Conservation (phyloP, 2,888 invertebrate species). For the Pegoplata infirma region DNA sequence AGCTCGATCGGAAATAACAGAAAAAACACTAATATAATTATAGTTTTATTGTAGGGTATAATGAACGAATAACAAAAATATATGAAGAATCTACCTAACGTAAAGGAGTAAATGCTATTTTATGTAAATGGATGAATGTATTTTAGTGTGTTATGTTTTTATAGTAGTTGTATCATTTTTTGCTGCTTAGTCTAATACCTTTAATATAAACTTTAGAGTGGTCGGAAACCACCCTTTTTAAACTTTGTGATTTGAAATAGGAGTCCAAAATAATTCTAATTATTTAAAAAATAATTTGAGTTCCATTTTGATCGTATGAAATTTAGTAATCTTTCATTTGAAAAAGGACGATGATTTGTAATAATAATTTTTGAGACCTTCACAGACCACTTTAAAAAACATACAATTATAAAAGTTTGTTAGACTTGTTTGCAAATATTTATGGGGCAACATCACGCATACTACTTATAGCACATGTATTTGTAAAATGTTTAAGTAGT, state of each 20-base stretch:
- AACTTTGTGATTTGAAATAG: no score
- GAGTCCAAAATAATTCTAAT: no score
- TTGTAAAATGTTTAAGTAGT: slow-evolving; percentile 20
- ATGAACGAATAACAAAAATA: not conserved
- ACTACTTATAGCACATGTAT: not conserved
- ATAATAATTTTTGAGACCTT: no score
- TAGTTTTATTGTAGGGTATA: slow-evolving; percentile 23
- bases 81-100: not conserved
- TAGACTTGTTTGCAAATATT: slow-evolving; percentile 51
- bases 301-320: no score
- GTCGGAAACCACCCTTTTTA: no score
- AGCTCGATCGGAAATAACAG: no score
- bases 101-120: slow-evolving; percentile 16
- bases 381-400: no score
- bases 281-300: no score
- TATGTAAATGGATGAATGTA: slow-evolving; percentile 31
- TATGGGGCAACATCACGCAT: slow-evolving; percentile 64
- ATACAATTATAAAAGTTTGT: slow-evolving; percentile 9
- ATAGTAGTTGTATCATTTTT: not conserved
- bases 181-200: slow-evolving; percentile 1
- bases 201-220: no score
- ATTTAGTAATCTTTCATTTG: no score
- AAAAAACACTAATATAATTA: no score
- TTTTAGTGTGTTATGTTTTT: slow-evolving; percentile 1
- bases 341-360: no score